phyloP scores from a whole-genome alignment of 2,113 vertebrate genomes.

The Nothoprocta perdicaria region DNA sequence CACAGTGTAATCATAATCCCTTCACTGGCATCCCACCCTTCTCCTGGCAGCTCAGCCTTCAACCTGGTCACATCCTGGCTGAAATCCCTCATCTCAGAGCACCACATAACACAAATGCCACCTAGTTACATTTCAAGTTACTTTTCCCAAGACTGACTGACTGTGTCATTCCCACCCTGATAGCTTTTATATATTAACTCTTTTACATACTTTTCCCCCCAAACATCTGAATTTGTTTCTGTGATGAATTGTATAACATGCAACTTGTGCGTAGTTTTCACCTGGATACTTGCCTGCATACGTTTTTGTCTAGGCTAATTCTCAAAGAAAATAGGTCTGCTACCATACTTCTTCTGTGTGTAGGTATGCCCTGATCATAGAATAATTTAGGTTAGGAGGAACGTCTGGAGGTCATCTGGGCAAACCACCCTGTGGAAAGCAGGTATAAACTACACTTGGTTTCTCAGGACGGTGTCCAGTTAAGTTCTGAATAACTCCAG shows the following conservation, averaged over 20 bases:
- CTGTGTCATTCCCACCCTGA: not conserved
- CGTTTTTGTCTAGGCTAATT: not conserved
- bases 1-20: not conserved
- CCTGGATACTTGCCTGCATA: not conserved
- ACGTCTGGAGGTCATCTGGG: not conserved
- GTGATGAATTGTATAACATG: not conserved
- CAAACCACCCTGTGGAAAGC: not conserved
- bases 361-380: not conserved
- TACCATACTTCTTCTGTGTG: not conserved
- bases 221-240: not conserved
- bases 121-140: not conserved
- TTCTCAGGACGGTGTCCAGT: not conserved
- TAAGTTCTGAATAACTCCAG: not conserved
- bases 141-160: not conserved
- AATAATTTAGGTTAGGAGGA: not conserved
- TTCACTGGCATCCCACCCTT: not conserved
- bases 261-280: rapidly evolving
- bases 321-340: not conserved
- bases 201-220: not conserved
- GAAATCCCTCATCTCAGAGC: not conserved
- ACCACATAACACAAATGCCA: not conserved
- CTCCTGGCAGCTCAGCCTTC: not conserved
- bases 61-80: not conserved
- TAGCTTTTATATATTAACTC: not conserved
- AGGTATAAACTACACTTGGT: not conserved